These are phyloP conservation scores for Pluvianellus socialis DNA, from an alignment of 2,113 vertebrate species.

Conservation along the genomic window DNA sequence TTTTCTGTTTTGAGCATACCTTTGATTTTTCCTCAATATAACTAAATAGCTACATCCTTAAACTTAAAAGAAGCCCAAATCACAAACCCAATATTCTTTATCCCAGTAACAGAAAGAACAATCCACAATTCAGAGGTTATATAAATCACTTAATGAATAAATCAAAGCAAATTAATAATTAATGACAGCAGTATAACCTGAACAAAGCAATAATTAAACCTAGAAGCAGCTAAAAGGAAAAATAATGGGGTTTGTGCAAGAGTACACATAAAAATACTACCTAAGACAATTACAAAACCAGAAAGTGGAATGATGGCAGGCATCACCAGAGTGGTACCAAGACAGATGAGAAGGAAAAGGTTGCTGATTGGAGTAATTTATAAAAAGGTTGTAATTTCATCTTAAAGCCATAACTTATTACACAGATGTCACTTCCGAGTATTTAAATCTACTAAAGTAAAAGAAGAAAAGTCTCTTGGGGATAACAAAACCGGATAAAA, in stretches of 20 bases:
- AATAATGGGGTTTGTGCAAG: not conserved
- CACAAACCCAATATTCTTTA: not conserved
- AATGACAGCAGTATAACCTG: not conserved
- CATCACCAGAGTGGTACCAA: not conserved
- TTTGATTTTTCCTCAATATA: not conserved
- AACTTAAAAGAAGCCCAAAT: not conserved
- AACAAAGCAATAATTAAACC: not conserved
- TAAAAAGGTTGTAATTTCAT: not conserved
- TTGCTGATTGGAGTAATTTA: not conserved
- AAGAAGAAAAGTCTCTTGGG: not conserved
- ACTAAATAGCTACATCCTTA: not conserved
- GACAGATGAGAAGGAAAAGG: not conserved
- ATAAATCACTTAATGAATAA: not conserved
- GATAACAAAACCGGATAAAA: not conserved
- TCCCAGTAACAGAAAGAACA: not conserved
- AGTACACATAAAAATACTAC: not conserved
- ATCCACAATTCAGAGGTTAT: not conserved
- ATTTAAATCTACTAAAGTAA: not conserved
- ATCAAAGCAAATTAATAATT: not conserved
- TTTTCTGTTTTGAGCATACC: not conserved
- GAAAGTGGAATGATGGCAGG: not conserved
- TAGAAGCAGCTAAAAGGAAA: not conserved
- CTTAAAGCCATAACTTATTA: not conserved
- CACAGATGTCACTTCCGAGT: not conserved
- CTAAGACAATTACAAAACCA: not conserved